Percentiles rank a stretch among this genome's conserved stretches.
phyloP scores from a whole-genome alignment of 1,140 invertebrate species.

The Drosophila pallidifrons region DNA sequence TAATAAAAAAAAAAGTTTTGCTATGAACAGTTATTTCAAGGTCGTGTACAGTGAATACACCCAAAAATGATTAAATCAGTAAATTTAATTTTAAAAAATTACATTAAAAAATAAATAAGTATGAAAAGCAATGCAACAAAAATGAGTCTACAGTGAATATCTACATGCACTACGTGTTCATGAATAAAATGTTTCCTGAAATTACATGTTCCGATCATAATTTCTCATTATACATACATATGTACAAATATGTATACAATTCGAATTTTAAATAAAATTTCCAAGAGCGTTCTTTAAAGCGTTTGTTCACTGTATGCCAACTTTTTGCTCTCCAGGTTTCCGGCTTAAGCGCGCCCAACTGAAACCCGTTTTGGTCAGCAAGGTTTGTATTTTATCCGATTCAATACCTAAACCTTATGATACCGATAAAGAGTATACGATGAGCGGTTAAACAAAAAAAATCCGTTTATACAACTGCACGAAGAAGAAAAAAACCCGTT shows the following conservation, averaged over 20 bases:
- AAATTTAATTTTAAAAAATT: neutral
- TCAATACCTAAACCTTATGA: neutral
- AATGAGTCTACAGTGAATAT: too few relatives aligned
- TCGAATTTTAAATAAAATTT: neutral
- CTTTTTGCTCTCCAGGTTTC: conserved; percentile 46
- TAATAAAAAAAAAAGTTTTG: conserved; percentile 33
- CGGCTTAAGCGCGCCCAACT: conserved; percentile 52
- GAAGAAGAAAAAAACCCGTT: conserved; percentile 35
- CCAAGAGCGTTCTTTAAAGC: neutral
- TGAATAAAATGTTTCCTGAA: too few relatives aligned
- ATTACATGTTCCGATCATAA: too few relatives aligned
- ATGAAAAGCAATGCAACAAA: neutral
- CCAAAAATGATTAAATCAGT: neutral
- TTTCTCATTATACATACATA: too few relatives aligned
- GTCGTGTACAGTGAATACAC: conserved; percentile 47
- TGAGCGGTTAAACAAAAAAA: conserved; percentile 19
- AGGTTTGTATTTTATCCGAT: conserved; percentile 5
- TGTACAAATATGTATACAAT: too few relatives aligned
- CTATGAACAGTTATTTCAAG: conserved; percentile 67
- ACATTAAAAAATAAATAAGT: neutral
- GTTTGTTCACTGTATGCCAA: conserved; percentile 12
- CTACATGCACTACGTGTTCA: too few relatives aligned
- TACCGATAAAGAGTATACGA: conserved; percentile 7
- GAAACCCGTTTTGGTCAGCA: conserved; percentile 65
- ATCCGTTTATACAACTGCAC: neutral